Evolutionary conservation across 2,113 vertebrate genomes (phyloP), one percentile per base, ranked within the genome.

Genomic region (Microtus ochrogaster): DNA sequence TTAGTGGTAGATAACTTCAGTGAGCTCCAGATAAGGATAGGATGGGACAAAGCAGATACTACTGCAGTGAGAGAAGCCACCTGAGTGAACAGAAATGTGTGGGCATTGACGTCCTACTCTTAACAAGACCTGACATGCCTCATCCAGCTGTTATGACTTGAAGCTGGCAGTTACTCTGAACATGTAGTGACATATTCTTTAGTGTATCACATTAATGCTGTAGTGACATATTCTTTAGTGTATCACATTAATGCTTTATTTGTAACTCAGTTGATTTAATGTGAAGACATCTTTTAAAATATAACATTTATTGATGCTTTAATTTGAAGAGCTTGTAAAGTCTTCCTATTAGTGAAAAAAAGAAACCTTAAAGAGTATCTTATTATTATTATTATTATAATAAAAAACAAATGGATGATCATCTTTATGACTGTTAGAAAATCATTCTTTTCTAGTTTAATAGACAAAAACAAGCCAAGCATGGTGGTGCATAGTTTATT

Each of bases 261-360:
- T 70, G 33, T 86, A 95, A 92, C 94, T 65, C 14, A 70, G 36
- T 93, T 91, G 52, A 79, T 8, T 92, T 78, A 79, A 22, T 90
- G 41, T 94, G n/a, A 90, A 76, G 61, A 41, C 13, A 72, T 39
- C 93, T 81, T 96, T 93, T 93, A 55, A 90, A 90, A 90, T 90
- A 14, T 24, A 11, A 55, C 49, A 39, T 94, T 87, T 86, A 0
- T 65, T 55, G 73, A 58, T 74, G 72, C 47, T 92, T 73, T 83
- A 73, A 39, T 83, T 58, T 92, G 36, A 85, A 91, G 93, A 90
- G 85, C 36, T 90, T 93, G 0, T 14, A 91, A 83, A 79, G 79
- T 88, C n/a, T 78, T 94, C 39, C 84, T 78, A 8, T 30, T 94
- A 11, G 78, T 87, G 83, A 86, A 55, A 30, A 30, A 49, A 68